These are phyloP conservation scores for Microcebus murinus DNA, from an alignment of 2,113 vertebrate species.

Conservation along the genomic window DNA sequence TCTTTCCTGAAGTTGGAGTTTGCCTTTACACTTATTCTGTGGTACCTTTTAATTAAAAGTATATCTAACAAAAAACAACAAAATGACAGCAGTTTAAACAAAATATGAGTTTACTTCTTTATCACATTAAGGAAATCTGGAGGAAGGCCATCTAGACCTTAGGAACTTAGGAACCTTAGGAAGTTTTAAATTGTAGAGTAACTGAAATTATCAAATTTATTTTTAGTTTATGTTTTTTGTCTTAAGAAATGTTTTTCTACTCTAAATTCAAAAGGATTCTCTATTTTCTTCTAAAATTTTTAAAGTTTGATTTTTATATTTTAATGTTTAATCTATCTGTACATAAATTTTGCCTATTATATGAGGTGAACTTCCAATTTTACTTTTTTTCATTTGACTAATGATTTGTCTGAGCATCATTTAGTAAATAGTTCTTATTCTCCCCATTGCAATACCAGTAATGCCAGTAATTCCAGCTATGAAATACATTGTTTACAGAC, in stretches of 20 bases:
- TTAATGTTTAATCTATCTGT: neutral
- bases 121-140: no score
- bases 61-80: no score
- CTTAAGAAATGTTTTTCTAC: neutral
- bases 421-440: neutral
- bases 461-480: neutral
- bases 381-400: neutral
- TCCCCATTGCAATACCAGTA: neutral
- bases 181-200: neutral
- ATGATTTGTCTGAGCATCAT: neutral
- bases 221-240: neutral
- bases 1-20: neutral
- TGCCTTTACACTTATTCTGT: neutral
- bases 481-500: conserved; percentile 14
- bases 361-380: neutral
- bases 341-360: neutral
- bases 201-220: neutral
- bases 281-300: neutral
- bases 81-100: no score
- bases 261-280: neutral
- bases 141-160: no score
- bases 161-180: no score
- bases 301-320: neutral
- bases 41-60: neutral
- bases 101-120: no score